Percentiles rank a stretch among this genome's conserved stretches.
These are phyloP conservation scores for Melangyna quadrimaculata DNA, from an alignment of 2,888 invertebrate genomes.

Conservation along the genomic window DNA sequence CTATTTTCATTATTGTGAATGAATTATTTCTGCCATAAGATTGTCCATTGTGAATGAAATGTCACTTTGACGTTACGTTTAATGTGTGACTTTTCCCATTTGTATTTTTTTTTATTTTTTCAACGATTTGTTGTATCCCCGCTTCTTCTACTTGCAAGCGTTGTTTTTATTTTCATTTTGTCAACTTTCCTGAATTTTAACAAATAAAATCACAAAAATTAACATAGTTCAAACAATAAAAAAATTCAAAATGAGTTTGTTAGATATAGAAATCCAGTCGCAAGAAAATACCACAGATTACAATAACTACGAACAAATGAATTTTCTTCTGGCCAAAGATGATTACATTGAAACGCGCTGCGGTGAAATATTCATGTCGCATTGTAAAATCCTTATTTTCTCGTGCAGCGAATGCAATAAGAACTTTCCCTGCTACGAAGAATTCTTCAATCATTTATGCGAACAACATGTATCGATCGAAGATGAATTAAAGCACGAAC, in stretches of 20 bases:
- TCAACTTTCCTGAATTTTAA: not conserved
- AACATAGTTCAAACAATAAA: not conserved
- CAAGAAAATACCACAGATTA: not conserved
- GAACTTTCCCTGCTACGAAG: slow-evolving; percentile 40
- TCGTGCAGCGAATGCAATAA: slow-evolving; percentile 64
- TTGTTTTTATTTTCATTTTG: not conserved
- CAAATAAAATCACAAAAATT: not conserved
- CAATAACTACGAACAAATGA: slow-evolving; percentile 36
- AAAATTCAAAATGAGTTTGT: slow-evolving; percentile 41
- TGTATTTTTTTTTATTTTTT: not conserved
- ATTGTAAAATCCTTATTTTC: slow-evolving; percentile 48
- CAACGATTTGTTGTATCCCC: not conserved
- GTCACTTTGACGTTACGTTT: not conserved
- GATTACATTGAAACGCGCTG: slow-evolving; percentile 63
- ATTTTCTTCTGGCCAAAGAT: slow-evolving; percentile 24
- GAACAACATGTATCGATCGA: slow-evolving; percentile 38
- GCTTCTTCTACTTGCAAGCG: not conserved
- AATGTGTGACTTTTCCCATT: not conserved
- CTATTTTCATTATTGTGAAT: not conserved
- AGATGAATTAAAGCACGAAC: slow-evolving; percentile 24
- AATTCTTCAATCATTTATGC: slow-evolving; percentile 60
- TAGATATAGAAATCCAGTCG: slow-evolving; percentile 50
- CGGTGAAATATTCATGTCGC: slow-evolving; percentile 70
- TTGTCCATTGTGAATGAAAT: not conserved
- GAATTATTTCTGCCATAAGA: not conserved